Evolutionary conservation across 92 coral and sea anemone species (phyloP), one percentile per base, ranked within the genome.

Genomic region (Porites divaricata): DNA sequence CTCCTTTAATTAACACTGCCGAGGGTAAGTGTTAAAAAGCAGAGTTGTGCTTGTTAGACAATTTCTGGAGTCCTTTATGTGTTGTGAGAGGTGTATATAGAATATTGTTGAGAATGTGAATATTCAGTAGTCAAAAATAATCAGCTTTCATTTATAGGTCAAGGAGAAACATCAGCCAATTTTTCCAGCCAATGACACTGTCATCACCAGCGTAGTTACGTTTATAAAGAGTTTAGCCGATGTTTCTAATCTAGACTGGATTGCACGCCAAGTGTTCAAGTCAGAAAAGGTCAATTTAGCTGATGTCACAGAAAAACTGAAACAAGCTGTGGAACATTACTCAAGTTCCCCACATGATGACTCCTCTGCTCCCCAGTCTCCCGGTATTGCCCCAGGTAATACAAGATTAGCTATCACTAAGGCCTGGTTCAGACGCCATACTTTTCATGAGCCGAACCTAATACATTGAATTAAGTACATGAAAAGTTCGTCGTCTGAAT

Each of bases 171-270:
- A 93, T 56, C 99, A 96, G 71, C 92, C 98, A 26, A 89, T 96
- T 59, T 80, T 93, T 26, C 98, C 98, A 1, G 98, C 99, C 15
- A 92, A 90, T 81, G 98, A 96, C 64, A 95, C 91, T 68, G 93
- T 91, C n/a, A 89, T 96, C 20, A 88, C 88, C n/a, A 87, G 92
- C 52, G 94, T 96, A 64, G 67, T 95, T 56, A 86, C 84, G 13
- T 96, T 77, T 90, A 93, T 93, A 45, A 95, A 90, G 70, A 89
- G 93, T 77, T 67, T 96, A 52, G 92, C 90, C 11, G 98, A 96
- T 88, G 68, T 76, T 19, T 81, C 92, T 28, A 92, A 96, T 88
- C 94, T 90, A 54, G 66, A 84, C 12, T 91, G 91, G 93, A 94
- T 96, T 73, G 96, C 95, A 26, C 78, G 83, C 35, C 98, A 96